These are phyloP conservation scores for Amblyornis subalaris DNA, from an alignment of 2,113 vertebrate species.

Conservation along the genomic window DNA sequence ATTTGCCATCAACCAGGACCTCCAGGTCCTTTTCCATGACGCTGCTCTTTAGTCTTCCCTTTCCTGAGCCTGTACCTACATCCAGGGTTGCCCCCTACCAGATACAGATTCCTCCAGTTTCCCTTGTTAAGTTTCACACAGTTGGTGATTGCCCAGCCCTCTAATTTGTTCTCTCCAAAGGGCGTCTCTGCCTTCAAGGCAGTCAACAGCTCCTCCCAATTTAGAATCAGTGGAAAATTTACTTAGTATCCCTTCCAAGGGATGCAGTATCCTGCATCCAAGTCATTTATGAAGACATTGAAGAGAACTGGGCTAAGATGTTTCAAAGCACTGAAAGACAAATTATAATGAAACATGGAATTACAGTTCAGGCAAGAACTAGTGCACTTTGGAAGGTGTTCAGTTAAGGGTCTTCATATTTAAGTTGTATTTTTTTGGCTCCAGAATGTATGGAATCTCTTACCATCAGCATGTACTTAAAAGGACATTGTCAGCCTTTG, in stretches of 20 bases:
- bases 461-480: neutral
- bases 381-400: neutral
- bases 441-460: neutral
- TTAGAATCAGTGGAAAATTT: neutral
- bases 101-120: neutral
- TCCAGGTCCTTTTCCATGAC: fast-evolving
- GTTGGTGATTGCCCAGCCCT: neutral
- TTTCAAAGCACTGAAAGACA: neutral
- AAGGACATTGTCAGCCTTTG: neutral
- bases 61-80: neutral
- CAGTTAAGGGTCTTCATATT: neutral
- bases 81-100: fast-evolving
- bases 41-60: neutral
- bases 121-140: neutral
- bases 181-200: neutral
- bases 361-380: neutral
- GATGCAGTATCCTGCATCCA: neutral
- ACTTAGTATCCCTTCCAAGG: too few relatives aligned
- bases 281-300: neutral
- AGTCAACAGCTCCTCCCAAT: neutral
- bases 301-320: neutral
- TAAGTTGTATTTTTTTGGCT: neutral
- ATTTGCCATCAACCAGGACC: fast-evolving
- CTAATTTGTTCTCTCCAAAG: neutral
- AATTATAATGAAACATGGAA: neutral